Evolutionary conservation across 2,113 vertebrate genomes (phyloP).

Genomic region (Podarcis muralis): DNA sequence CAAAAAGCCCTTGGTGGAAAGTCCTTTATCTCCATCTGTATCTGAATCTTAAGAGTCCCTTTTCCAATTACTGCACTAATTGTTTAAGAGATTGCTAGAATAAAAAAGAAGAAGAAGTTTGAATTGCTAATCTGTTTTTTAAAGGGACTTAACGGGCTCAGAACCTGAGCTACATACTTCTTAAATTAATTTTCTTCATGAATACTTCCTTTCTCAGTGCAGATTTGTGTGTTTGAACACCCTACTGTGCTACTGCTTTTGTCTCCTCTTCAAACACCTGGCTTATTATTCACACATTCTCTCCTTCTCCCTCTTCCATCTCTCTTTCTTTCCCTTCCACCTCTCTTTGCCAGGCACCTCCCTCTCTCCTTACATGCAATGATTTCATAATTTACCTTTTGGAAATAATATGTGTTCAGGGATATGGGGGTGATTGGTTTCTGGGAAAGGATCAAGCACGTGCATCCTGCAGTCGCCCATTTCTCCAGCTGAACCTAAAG

Average conservation of each 20-base stretch:
- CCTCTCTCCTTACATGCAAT: constrained; percentile 56
- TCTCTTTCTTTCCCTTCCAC: neutral
- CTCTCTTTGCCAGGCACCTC: constrained; percentile 43
- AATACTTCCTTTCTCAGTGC: constrained; percentile 75
- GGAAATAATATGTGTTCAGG: constrained; percentile 54
- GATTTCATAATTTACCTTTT: constrained; percentile 64
- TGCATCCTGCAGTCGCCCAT: no score
- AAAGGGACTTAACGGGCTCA: constrained; percentile 72
- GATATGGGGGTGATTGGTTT: neutral
- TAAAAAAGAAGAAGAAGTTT: constrained; percentile 60
- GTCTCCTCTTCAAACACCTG: constrained; percentile 75
- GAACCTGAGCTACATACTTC: constrained; percentile 75
- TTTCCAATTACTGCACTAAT: constrained; percentile 77
- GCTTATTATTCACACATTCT: constrained; percentile 60
- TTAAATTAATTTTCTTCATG: constrained; percentile 81
- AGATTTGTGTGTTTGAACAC: constrained; percentile 69
- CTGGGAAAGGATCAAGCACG: neutral
- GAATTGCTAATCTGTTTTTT: constrained; percentile 79
- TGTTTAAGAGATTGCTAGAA: constrained; percentile 77
- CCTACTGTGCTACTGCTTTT: constrained; percentile 71
- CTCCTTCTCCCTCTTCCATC: neutral
- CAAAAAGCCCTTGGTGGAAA: constrained; percentile 63
- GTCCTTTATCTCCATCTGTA: constrained; percentile 72
- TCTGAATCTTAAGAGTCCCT: constrained; percentile 72
- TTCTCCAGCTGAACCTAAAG: neutral